Percentiles rank a stretch among this genome's conserved stretches.
Conservation (phyloP, 2,113 vertebrate species). For the Atrichornis clamosus region DNA sequence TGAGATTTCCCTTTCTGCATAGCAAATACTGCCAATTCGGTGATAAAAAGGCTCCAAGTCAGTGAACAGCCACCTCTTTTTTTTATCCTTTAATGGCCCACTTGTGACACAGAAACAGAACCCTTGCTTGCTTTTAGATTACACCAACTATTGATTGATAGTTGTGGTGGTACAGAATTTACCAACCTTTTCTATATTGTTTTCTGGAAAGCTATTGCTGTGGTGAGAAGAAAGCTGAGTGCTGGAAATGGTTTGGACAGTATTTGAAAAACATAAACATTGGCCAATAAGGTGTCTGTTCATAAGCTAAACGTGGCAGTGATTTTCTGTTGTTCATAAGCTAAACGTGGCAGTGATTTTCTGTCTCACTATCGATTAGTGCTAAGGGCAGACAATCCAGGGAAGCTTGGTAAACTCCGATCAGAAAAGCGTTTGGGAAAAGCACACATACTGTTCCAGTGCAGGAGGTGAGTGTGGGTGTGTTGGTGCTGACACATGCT, state of each 20-base stretch:
- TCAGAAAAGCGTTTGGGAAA: neutral
- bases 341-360: neutral
- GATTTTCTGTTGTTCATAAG: neutral
- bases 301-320: neutral
- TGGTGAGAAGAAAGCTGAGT: neutral
- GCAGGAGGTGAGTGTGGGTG: neutral
- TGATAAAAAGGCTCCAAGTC: neutral
- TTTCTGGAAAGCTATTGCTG: neutral
- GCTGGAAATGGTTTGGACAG: neutral
- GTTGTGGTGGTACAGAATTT: neutral
- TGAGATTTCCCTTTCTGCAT: neutral
- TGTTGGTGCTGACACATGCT: neutral
- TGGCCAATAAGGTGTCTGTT: neutral
- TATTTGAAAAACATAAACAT: neutral
- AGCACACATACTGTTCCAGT: neutral
- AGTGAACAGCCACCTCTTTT: neutral
- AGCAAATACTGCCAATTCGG: neutral
- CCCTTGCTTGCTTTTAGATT: neutral
- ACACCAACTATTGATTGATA: neutral
- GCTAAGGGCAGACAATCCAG: neutral
- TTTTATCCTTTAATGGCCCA: neutral
- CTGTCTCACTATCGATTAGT: neutral
- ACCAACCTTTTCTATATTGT: neutral
- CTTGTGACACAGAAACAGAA: neutral
- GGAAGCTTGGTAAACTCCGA: neutral